Evolutionary conservation across 2,797 vertebrate genomes (phyloP).

Genomic region (Buceros bicornis): DNA sequence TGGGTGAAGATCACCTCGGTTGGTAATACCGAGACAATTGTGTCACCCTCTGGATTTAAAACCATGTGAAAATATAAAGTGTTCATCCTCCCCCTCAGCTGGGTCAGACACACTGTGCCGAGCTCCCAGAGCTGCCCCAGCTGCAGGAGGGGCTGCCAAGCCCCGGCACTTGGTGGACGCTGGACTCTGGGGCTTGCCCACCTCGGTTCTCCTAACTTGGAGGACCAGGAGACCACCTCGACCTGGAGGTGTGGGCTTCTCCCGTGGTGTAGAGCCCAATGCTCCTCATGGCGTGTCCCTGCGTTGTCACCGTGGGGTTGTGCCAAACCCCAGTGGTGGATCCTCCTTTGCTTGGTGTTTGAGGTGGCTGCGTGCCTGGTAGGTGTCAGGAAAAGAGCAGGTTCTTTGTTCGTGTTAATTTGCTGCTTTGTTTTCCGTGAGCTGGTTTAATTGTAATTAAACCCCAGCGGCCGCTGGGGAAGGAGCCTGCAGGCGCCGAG

Average conservation of each 20-base stretch:
- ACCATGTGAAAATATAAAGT: neutral
- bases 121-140: fast-evolving
- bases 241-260: neutral
- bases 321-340: neutral
- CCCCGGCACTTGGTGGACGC: fast-evolving
- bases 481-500: neutral
- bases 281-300: fast-evolving
- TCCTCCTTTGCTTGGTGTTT: neutral
- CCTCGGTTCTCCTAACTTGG: neutral
- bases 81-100: neutral
- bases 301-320: fast-evolving
- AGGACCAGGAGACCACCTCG: neutral
- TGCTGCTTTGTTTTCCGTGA: slow-evolving; percentile 81
- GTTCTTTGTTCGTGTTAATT: slow-evolving; percentile 21
- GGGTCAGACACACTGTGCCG: neutral
- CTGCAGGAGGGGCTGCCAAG: neutral
- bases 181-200: neutral
- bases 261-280: neutral
- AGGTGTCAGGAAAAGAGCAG: neutral
- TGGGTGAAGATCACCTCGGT: fast-evolving
- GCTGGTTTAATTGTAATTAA: slow-evolving; percentile 91
- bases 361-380: neutral
- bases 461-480: slow-evolving; percentile 83
- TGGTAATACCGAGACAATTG: neutral
- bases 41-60: neutral